phyloP scores from a whole-genome alignment of 2,888 invertebrate species.

The Itoplectis maculator region DNA sequence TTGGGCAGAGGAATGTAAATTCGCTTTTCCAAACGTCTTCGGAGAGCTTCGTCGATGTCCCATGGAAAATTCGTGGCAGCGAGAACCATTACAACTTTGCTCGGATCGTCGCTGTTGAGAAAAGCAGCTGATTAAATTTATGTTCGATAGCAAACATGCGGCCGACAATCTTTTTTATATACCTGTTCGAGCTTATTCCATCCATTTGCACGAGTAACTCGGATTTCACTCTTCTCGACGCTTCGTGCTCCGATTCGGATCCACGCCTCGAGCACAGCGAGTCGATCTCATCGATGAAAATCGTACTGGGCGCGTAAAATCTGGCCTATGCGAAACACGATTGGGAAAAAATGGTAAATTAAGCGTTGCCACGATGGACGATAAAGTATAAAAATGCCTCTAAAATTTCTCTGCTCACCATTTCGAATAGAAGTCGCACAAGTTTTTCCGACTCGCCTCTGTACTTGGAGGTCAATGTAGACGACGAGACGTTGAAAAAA shows the following conservation, averaged over 20 bases:
- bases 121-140: neutral
- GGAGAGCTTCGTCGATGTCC: conserved; percentile 98
- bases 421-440: conserved; percentile 97
- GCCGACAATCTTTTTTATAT: conserved; percentile 13
- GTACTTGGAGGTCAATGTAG: conserved; percentile 99
- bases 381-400: neutral
- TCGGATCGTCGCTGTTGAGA: conserved; percentile 84
- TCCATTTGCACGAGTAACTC: conserved; percentile 99
- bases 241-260: conserved; percentile 98
- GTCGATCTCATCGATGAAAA: conserved; percentile 99
- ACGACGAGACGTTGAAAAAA: conserved; percentile 98
- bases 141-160: conserved; percentile 63
- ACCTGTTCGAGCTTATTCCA: conserved; percentile 92
- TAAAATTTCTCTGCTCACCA: conserved; percentile 87
- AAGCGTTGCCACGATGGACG: too few relatives aligned
- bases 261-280: conserved; percentile 98
- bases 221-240: conserved; percentile 97
- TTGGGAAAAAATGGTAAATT: too few relatives aligned
- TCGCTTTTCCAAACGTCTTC: conserved; percentile 97
- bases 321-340: conserved; percentile 88
- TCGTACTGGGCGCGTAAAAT: conserved; percentile 99
- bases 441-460: conserved; percentile 99
- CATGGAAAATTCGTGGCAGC: conserved; percentile 99
- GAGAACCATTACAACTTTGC: conserved; percentile 97
- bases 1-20: conserved; percentile 99